phyloP scores from a whole-genome alignment of 2,797 vertebrate species.

The Anguilla anguilla region DNA sequence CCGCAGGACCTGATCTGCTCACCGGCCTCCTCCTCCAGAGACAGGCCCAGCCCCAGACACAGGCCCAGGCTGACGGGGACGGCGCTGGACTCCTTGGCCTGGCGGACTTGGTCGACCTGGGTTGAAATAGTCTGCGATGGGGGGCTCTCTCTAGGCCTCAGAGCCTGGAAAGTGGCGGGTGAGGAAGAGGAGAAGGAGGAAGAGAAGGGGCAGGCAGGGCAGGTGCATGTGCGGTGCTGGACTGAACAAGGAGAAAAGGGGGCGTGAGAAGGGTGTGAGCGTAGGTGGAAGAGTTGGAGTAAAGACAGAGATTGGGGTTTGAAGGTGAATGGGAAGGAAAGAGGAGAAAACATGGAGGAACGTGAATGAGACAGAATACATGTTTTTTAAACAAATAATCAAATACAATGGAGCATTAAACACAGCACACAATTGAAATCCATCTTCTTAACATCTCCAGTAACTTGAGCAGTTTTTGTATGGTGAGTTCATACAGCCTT shows the following conservation, averaged over 20 bases:
- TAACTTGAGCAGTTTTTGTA: background rate
- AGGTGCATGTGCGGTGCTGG: conserved; percentile 64
- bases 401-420: background rate
- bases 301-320: background rate
- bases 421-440: background rate
- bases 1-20: conserved; percentile 54
- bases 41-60: conserved; percentile 56
- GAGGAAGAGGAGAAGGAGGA: conserved; percentile 37
- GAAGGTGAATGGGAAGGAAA: background rate
- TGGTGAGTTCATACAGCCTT: background rate
- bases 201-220: conserved; percentile 71
- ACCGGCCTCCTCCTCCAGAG: conserved; percentile 54
- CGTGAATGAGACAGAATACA: background rate
- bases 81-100: conserved; percentile 54
- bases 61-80: conserved; percentile 40
- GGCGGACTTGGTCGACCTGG: conserved; percentile 13
- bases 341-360: background rate
- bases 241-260: conserved; percentile 43
- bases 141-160: conserved; percentile 53
- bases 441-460: background rate
- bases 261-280: conserved; percentile 11
- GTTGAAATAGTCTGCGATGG: conserved; percentile 51
- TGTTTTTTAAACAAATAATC: background rate
- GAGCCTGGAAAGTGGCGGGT: conserved; percentile 53
- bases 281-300: conserved; percentile 44